Percentiles rank a stretch among this genome's conserved stretches.
phyloP scores from a whole-genome alignment of 2,888 invertebrate species.

The Pandemis heparana region DNA sequence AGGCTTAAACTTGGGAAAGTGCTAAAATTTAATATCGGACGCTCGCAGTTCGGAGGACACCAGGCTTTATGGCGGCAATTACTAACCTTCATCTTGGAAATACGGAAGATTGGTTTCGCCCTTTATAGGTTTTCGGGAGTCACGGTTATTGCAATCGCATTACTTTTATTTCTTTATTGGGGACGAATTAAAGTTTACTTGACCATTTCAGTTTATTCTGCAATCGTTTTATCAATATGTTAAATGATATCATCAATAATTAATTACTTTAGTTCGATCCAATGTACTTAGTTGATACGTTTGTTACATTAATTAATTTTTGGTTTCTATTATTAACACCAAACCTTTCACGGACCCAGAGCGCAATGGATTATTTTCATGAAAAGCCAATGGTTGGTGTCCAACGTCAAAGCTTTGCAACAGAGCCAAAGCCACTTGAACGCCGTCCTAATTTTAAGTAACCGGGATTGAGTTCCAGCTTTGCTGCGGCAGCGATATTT shows the following conservation, averaged over 20 bases:
- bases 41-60: constrained; percentile 72
- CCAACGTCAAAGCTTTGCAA: constrained; percentile 30
- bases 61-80: constrained; percentile 80
- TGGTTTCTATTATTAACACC: not conserved
- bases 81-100: constrained; percentile 79
- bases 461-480: constrained; percentile 9
- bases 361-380: constrained; percentile 11
- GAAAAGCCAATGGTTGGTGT: constrained; percentile 9
- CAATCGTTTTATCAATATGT: not conserved
- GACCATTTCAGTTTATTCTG: constrained; percentile 7
- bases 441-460: constrained; percentile 34
- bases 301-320: not conserved
- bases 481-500: constrained; percentile 6
- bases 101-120: constrained; percentile 74
- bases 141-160: constrained; percentile 65
- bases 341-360: not conserved
- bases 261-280: not conserved
- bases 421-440: constrained; percentile 35
- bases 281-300: not conserved
- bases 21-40: constrained; percentile 79
- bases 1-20: constrained; percentile 70
- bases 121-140: constrained; percentile 74
- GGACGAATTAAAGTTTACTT: constrained; percentile 46
- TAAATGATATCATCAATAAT: too few species aligned
- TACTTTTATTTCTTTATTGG: constrained; percentile 60